Evolutionary conservation across 1,140 invertebrate species (phyloP), one percentile per base, ranked within the genome.

Genomic region (Elymnias hypermnestra): DNA sequence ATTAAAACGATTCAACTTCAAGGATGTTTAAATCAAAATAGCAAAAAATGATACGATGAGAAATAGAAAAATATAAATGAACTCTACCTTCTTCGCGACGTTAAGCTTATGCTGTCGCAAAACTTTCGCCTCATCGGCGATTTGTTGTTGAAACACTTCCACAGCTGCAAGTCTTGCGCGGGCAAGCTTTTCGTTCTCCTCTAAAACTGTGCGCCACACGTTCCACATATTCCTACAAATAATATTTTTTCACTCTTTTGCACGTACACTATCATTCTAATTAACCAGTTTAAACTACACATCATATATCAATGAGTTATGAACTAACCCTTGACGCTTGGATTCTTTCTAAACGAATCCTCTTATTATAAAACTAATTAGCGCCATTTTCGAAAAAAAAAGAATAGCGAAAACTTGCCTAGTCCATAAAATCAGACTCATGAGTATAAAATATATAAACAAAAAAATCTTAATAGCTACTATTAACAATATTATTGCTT

Each of bases 111-210:
- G 92, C 39, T 92, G 88, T 36, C 93, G 90, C 3, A 98, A 87
- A 10, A 90, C 86, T 87, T 98, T 98, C 9, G 95, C 92, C 66
- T 97, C 95, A 65, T 98, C 97, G 6, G 95, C 94, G 50, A 98
- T 95, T 79, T 96, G 94, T 73, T 97, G 94, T 72, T 96, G 94
- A 76, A 97, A 97, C 10, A 97, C 93, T 87, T 98, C 96, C 8
- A 97, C 94, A 3, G 96, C 96, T 0, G 96, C 95, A 12, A 98
- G 86, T 18, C 96, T 89, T 3, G 95, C 95, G 53, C 95, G 92
- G 0, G 95, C 95, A 57, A 98, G 83, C 71, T 97, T 97, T 69
- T 98, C 97, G 69, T 97, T 97, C 83, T 98, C 97, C 76, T 98
- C 96, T 51, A 98, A 86, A 0, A 98, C 94, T 0, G 94, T 95